Evolutionary conservation across 1,140 invertebrate genomes (phyloP).

Genomic region (Drosophila persimilis): DNA sequence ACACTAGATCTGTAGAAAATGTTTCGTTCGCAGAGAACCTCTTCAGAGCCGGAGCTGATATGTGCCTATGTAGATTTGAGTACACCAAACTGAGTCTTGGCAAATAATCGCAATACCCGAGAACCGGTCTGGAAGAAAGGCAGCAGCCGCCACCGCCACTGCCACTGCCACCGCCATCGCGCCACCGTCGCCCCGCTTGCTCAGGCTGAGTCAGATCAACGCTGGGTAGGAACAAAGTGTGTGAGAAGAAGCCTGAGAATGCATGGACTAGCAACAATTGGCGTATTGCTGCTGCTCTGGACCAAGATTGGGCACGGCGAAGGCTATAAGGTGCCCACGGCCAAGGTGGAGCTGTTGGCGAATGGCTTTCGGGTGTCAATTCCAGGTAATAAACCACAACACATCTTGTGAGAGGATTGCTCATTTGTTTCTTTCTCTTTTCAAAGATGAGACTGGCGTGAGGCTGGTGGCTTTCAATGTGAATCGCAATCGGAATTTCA

Average conservation of each 20-base stretch:
- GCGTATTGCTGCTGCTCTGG: slow-evolving; percentile 11
- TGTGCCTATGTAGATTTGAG: slow-evolving; percentile 12
- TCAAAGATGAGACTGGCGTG: slow-evolving; percentile 62
- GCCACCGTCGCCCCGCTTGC: slow-evolving; percentile 10
- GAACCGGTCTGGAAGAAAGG: slow-evolving; percentile 28
- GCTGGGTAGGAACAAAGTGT: neutral
- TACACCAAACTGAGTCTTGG: slow-evolving; percentile 10
- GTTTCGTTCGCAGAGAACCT: slow-evolving; percentile 11
- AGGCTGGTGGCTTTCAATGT: slow-evolving; percentile 73
- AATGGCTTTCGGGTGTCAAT: slow-evolving; percentile 71
- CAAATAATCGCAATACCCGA: slow-evolving; percentile 12
- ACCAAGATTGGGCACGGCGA: neutral
- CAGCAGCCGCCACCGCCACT: slow-evolving; percentile 1
- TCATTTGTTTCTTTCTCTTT: neutral
- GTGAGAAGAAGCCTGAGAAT: slow-evolving; percentile 8
- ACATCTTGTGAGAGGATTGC: neutral
- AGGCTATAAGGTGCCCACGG: slow-evolving; percentile 56
- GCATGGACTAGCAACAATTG: slow-evolving; percentile 17
- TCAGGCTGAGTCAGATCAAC: slow-evolving; percentile 35
- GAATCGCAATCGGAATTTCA: slow-evolving; percentile 72
- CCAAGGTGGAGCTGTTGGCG: slow-evolving; percentile 46
- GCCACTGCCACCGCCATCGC: slow-evolving; percentile 6
- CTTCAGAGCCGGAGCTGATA: slow-evolving; percentile 14
- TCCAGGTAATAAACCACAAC: slow-evolving; percentile 50
- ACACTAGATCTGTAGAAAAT: slow-evolving; percentile 13